These are phyloP conservation scores for Torymus tubicola DNA, from an alignment of 2,888 invertebrate genomes.

Conservation along the genomic window DNA sequence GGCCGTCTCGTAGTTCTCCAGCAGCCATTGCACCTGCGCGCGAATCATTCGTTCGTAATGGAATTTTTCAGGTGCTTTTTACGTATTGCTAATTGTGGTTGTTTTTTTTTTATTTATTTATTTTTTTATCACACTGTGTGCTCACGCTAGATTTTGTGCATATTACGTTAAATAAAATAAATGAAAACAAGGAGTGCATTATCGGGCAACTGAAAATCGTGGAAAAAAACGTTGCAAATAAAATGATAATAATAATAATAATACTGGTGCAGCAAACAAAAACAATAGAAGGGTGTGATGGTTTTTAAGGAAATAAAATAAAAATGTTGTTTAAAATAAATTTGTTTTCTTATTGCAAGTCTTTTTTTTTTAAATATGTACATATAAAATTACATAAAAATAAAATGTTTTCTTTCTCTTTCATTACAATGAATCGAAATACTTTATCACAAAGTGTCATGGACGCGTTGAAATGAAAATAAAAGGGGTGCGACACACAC, in stretches of 20 bases:
- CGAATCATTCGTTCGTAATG: slow-evolving; percentile 10
- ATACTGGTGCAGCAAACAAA: neutral
- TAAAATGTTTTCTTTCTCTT: no score
- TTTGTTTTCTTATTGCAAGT: no score
- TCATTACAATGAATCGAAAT: neutral
- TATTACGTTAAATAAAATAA: slow-evolving; percentile 9
- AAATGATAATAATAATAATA: slow-evolving; percentile 42
- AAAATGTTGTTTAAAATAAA: neutral
- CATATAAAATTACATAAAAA: no score
- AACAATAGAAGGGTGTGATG: neutral
- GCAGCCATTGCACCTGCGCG: slow-evolving; percentile 91
- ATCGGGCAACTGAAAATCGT: slow-evolving; percentile 25
- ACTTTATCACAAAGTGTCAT: slow-evolving; percentile 44
- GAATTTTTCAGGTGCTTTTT: neutral
- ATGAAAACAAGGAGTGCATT: slow-evolving; percentile 34
- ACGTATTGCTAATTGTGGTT: no score
- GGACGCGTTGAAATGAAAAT: neutral
- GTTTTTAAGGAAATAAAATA: neutral
- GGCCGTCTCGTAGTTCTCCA: slow-evolving; percentile 98
- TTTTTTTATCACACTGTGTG: neutral
- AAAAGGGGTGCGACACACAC: no score
- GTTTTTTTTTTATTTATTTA: no score
- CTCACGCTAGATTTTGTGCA: slow-evolving; percentile 30
- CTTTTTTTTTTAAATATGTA: no score
- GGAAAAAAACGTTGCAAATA: slow-evolving; percentile 46